These are phyloP conservation scores for Amphipoea lucens DNA, from an alignment of 2,888 invertebrate species.

Conservation along the genomic window DNA sequence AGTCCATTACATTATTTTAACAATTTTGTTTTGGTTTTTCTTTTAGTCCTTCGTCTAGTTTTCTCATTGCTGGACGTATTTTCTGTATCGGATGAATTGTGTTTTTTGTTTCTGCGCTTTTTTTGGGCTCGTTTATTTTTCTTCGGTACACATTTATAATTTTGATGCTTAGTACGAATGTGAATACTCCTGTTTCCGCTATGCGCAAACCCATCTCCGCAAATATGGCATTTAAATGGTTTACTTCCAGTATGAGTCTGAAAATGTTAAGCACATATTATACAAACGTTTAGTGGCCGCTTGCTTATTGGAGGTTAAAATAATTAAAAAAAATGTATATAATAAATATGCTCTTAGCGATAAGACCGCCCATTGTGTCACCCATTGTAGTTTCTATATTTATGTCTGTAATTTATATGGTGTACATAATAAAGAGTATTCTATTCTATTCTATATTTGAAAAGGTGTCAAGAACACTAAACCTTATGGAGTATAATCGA, in stretches of 20 bases:
- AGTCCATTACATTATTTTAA: background rate
- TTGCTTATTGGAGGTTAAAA: no score
- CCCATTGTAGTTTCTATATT: no score
- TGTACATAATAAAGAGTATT: no score
- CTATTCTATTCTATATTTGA: no score
- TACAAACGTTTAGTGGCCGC: background rate
- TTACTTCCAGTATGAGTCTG: constrained; percentile 50
- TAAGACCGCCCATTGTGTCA: no score
- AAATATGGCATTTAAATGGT: constrained; percentile 54
- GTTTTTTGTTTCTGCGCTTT: constrained; percentile 10
- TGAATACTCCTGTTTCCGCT: constrained; percentile 49
- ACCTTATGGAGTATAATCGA: no score
- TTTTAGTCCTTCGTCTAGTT: background rate
- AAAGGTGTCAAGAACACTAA: no score
- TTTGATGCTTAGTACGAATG: constrained; percentile 47
- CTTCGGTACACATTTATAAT: constrained; percentile 29
- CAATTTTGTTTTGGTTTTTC: background rate
- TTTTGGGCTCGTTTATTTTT: background rate
- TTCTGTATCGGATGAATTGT: constrained; percentile 12
- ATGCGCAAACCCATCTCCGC: constrained; percentile 48
- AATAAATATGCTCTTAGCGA: no score
- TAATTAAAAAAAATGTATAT: no score
- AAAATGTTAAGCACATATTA: constrained; percentile 6
- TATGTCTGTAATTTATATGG: no score
- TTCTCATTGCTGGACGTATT: background rate